Percentiles rank a stretch among this genome's conserved stretches.
phyloP scores from a whole-genome alignment of 2,888 invertebrate species.

The Nomada flava region DNA sequence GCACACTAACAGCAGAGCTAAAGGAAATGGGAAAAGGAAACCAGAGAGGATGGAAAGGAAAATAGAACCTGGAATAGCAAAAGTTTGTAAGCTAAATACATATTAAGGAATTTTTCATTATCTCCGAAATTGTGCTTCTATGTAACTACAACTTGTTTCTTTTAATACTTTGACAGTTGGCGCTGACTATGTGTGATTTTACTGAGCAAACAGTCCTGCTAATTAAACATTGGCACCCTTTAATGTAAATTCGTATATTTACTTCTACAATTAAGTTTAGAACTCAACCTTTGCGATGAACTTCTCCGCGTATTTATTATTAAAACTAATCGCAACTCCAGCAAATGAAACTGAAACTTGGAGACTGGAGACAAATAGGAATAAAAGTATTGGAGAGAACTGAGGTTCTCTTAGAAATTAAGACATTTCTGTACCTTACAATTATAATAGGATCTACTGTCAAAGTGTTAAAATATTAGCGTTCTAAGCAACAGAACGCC shows the following conservation, averaged over 20 bases:
- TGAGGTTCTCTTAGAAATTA: too few relatives aligned
- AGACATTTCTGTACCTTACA: too few relatives aligned
- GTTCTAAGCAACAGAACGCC: neutral
- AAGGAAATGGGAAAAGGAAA: constrained; percentile 96
- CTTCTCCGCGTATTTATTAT: neutral
- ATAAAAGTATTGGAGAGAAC: too few relatives aligned
- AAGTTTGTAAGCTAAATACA: constrained; percentile 94
- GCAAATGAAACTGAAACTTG: too few relatives aligned
- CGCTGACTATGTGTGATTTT: too few relatives aligned
- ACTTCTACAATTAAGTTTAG: neutral
- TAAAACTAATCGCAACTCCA: too few relatives aligned
- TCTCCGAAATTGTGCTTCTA: neutral
- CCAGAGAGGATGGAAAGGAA: constrained; percentile 98
- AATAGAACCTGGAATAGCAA: constrained; percentile 99
- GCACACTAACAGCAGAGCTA: constrained; percentile 95
- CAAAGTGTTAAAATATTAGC: neutral
- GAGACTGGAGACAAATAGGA: too few relatives aligned
- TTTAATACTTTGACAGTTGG: too few relatives aligned
- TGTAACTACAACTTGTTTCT: neutral
- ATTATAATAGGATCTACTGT: neutral
- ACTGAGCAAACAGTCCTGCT: too few relatives aligned
- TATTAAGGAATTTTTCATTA: constrained; percentile 62
- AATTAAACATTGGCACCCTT: too few relatives aligned
- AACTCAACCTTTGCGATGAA: neutral
- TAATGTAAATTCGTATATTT: neutral